Percentiles rank a stretch among this genome's conserved stretches.
Conservation (phyloP, 2,797 vertebrate genomes). For the Cephalopachus bancanus region DNA sequence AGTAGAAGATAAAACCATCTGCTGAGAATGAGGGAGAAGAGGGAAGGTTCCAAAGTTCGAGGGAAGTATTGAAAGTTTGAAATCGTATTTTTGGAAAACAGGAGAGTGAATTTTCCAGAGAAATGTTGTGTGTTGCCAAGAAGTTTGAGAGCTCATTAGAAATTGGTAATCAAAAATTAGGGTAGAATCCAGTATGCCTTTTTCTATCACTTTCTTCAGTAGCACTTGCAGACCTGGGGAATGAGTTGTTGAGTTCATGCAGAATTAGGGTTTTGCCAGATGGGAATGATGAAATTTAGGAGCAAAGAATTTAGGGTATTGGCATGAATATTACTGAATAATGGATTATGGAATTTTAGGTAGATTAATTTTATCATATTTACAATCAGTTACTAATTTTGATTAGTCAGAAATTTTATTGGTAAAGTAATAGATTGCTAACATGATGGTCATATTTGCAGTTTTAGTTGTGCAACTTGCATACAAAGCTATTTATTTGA, state of each 20-base stretch:
- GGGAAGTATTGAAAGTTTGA: neutral
- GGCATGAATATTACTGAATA: conserved; percentile 3
- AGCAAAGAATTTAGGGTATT: neutral
- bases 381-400: conserved; percentile 2
- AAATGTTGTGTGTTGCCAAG: neutral
- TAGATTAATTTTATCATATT: conserved; percentile 1
- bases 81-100: conserved; percentile 27
- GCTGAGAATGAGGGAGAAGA: neutral
- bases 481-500: neutral
- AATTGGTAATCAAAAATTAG: neutral
- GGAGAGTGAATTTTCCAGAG: neutral
- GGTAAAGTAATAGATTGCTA: neutral
- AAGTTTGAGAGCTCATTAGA: neutral
- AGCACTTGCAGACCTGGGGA: neutral
- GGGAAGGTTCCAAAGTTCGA: neutral
- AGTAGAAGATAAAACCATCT: neutral
- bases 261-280: neutral
- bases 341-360: neutral
- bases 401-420: conserved; percentile 1
- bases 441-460: neutral
- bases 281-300: neutral
- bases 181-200: neutral
- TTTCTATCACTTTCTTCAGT: neutral
- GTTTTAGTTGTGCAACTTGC: neutral
- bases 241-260: neutral